Conservation (phyloP, 2,888 invertebrate genomes). For the Malthinus flaveolus region DNA sequence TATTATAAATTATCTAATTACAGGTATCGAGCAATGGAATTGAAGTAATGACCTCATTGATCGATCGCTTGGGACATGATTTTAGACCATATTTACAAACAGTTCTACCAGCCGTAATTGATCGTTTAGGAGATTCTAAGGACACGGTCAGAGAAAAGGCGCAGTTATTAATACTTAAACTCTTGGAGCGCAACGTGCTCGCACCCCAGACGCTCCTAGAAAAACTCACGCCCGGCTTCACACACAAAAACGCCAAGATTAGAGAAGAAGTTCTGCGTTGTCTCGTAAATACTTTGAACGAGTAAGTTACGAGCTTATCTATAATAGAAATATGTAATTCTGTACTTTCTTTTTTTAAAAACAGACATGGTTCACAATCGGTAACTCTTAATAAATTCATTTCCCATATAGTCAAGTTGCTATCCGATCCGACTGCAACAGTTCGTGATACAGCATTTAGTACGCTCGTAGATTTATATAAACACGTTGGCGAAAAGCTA, state of each 20-base stretch:
- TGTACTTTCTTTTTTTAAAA: neutral
- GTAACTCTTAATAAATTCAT: conserved; percentile 81
- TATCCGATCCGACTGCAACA: conserved; percentile 84
- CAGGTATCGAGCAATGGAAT: conserved; percentile 92
- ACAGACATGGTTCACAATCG: conserved; percentile 83
- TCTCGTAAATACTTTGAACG: conserved; percentile 79
- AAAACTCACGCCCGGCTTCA: conserved; percentile 67
- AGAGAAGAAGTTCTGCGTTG: conserved; percentile 85
- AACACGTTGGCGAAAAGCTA: conserved; percentile 89
- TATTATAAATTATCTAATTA: conserved; percentile 38
- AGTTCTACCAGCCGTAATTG: conserved; percentile 80
- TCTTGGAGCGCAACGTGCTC: conserved; percentile 73
- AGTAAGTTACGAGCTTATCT: conserved; percentile 61
- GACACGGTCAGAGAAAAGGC: conserved; percentile 68
- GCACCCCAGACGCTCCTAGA: conserved; percentile 73
- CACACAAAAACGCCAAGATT: conserved; percentile 91
- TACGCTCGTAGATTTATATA: conserved; percentile 86
- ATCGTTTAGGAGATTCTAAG: conserved; percentile 65
- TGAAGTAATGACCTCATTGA: conserved; percentile 83
- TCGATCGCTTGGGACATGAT: conserved; percentile 84
- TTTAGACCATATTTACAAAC: conserved; percentile 85
- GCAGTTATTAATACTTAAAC: conserved; percentile 69
- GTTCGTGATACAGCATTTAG: conserved; percentile 87
- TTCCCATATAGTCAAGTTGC: conserved; percentile 77
- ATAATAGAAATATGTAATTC: neutral